Conservation (phyloP, 2,113 vertebrate genomes). For the Rafetus swinhoei region DNA sequence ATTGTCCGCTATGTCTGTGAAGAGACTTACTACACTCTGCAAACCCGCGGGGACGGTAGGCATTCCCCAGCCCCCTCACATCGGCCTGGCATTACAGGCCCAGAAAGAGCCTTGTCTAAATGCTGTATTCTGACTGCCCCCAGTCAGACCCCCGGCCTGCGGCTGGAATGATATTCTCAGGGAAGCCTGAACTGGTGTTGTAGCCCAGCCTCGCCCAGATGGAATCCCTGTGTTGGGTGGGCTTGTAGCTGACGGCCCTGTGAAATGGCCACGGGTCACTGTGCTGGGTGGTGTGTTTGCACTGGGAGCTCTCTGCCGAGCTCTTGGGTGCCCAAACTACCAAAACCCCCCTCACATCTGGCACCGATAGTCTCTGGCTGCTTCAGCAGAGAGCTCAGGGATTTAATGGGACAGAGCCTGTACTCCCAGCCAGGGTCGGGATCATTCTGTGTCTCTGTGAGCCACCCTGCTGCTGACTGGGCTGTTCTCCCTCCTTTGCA, state of each 20-base stretch:
- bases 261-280: not conserved
- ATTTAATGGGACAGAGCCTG: not conserved
- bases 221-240: not conserved
- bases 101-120: not conserved
- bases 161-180: not conserved
- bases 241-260: not conserved
- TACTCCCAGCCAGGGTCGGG: not conserved
- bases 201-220: not conserved
- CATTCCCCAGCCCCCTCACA: not conserved
- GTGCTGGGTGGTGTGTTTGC: not conserved
- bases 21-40: conserved; percentile 73
- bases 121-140: not conserved
- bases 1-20: conserved; percentile 68
- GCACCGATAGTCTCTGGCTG: not conserved
- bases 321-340: not conserved
- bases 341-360: not conserved
- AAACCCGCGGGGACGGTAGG: conserved; percentile 61
- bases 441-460: not conserved
- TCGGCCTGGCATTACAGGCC: not conserved
- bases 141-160: accelerated
- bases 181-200: not conserved
- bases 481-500: not conserved
- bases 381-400: not conserved
- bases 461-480: not conserved
- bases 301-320: not conserved